Percentiles rank a stretch among this genome's conserved stretches.
Conservation (phyloP, 2,888 invertebrate species). For the Alentia gelatinosa region DNA sequence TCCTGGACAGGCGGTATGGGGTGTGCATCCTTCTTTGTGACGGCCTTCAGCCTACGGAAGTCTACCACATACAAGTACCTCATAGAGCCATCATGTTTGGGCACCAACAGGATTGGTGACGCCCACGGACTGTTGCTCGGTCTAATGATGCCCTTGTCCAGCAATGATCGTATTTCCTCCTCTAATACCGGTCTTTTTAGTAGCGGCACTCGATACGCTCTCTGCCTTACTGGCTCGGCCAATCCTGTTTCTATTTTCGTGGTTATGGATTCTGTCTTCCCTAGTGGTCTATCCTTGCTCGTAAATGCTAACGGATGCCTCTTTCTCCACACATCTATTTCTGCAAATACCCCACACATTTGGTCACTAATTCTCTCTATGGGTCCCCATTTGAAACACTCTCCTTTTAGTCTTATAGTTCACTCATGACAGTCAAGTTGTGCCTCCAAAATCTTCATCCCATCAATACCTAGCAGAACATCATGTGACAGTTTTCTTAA, state of each 20-base stretch:
- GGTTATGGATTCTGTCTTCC: background rate
- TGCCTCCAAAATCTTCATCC: background rate
- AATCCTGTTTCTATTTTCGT: background rate
- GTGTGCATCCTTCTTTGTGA: conserved; percentile 60
- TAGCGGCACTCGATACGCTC: background rate
- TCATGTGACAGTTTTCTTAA: background rate
- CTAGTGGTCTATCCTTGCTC: too few relatives aligned
- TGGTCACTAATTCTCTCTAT: background rate
- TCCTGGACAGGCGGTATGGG: conserved; percentile 64
- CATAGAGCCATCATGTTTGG: conserved; percentile 60
- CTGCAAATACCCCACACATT: background rate
- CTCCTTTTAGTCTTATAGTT: background rate
- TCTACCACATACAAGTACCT: conserved; percentile 63
- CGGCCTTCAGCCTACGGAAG: conserved; percentile 61
- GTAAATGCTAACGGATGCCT: background rate
- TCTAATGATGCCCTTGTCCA: conserved; percentile 58
- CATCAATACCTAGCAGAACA: background rate
- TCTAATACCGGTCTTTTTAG: background rate
- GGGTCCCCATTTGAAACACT: background rate
- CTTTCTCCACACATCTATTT: background rate
- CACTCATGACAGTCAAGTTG: background rate
- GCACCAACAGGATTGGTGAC: conserved; percentile 62
- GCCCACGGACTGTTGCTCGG: conserved; percentile 62
- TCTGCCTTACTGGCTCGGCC: background rate
- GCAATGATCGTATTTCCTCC: background rate